A percentile compares a stretch with the other conserved stretches of the same genome.
phyloP scores from a whole-genome alignment of 2,113 vertebrate genomes.

The Melierax canorus region DNA sequence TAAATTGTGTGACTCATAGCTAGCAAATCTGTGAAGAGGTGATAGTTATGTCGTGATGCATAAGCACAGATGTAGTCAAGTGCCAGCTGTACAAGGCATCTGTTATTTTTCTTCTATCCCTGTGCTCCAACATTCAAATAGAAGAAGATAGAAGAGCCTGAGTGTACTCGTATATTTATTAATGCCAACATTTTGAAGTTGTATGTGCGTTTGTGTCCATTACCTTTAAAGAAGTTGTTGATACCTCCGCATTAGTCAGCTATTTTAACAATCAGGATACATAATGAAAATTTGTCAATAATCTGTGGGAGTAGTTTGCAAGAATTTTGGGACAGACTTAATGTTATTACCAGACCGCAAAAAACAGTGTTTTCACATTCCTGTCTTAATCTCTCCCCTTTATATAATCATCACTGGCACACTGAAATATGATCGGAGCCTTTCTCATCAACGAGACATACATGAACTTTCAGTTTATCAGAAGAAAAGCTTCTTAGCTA shows the following conservation, averaged over 20 bases:
- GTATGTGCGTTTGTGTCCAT: not conserved
- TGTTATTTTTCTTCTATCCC: not conserved
- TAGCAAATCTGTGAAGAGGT: not conserved
- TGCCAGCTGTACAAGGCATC: constrained; percentile 12
- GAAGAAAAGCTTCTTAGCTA: not conserved
- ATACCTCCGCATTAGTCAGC: not conserved
- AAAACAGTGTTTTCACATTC: not conserved
- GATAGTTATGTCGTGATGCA: not conserved
- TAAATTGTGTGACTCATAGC: not conserved
- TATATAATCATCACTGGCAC: not conserved
- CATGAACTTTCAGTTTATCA: not conserved
- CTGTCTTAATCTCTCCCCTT: not conserved
- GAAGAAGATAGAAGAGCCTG: not conserved
- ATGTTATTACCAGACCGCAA: not conserved
- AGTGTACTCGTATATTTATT: not conserved
- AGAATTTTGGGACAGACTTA: not conserved
- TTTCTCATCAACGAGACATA: not conserved
- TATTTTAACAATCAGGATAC: not conserved
- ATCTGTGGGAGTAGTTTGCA: not conserved
- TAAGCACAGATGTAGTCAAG: constrained; percentile 18
- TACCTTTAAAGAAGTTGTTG: not conserved
- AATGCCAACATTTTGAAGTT: not conserved
- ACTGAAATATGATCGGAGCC: not conserved
- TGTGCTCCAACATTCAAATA: not conserved
- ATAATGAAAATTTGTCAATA: not conserved